Base-by-base conservation (phyloP, 1,140 invertebrate species). In the Mizuhopecten yessoensis region DNA sequence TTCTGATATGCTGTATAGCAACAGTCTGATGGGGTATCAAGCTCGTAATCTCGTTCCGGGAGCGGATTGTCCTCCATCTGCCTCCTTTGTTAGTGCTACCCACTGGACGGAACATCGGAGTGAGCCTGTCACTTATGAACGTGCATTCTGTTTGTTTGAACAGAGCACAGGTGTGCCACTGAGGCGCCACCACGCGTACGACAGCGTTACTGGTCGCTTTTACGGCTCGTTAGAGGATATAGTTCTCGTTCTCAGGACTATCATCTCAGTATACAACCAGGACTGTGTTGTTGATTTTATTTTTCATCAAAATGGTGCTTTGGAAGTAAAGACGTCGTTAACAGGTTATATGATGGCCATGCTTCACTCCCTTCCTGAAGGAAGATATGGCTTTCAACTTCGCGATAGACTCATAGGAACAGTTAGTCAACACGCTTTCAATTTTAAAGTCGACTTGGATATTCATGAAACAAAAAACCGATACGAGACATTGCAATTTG, bases 101-200 rank as follows among this genome's bases (percentile, higher is more conserved):
- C 90, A 93, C 39, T 90, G 89, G n/a, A 90, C 90, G 23, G 92
- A 90, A 87, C 88, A 91, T 33, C 34, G 45, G 3, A 36, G 88
- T 11, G 49, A 88, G 33, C 45, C 88, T 13, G 39, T 34, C 29
- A 88, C 34, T 0, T 87, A 89, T n/a, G 86, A 36, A 34, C 95
- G 94, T 36, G 86, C 94, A 0, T 91, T 95, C n/a, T 96, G 96
- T 92, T 36, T 96, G 0, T 96, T 96, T 89, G 95, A 96, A 57
- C 94, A 94, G n/a, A 93, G 93, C 42, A 95, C 92, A 0, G 93
- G 91, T 3, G 86, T 93, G 5, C 95, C 94, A 33, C 86, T 95
- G 10, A 88, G 95, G 33, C 89, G 93, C 13, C 93, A 94, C 89
- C 89, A 91, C 20, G 88, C 90, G 2, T 88, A 88, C 33, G 89